A percentile compares a stretch with the other conserved stretches of the same genome.
Evolutionary conservation across 2,888 invertebrate genomes (phyloP).

Genomic region (Melikaiella ostensackeni): DNA sequence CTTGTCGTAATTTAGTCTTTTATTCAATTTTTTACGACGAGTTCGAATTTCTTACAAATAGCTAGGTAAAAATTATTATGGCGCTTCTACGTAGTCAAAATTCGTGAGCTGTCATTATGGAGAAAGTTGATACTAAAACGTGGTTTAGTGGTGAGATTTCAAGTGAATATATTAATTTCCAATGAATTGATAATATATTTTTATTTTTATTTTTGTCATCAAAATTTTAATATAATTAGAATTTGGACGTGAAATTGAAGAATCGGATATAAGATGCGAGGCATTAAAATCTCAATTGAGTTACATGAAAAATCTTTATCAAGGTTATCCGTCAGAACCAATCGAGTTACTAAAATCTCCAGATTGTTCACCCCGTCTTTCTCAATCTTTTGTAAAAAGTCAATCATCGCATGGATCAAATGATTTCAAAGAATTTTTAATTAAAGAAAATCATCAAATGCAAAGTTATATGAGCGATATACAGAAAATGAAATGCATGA

Average conservation of each 20-base stretch:
- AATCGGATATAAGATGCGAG: background rate
- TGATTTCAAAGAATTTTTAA: slow-evolving; percentile 22
- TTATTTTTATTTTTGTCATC: background rate
- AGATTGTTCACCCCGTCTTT: background rate
- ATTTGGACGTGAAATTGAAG: slow-evolving; percentile 3
- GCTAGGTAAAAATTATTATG: background rate
- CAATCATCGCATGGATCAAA: background rate
- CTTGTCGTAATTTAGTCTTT: background rate
- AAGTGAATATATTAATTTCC: background rate
- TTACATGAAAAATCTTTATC: slow-evolving; percentile 31
- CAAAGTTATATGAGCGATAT: background rate
- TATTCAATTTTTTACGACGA: background rate
- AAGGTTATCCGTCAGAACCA: background rate
- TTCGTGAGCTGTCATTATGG: slow-evolving; percentile 19
- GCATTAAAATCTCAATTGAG: slow-evolving; percentile 10
- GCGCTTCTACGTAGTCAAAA: background rate
- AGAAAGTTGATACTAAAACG: slow-evolving; percentile 5
- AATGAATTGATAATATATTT: background rate
- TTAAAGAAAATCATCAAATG: slow-evolving; percentile 13
- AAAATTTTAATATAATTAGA: background rate
- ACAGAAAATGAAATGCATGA: background rate
- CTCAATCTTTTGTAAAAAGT: background rate
- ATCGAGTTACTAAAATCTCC: background rate
- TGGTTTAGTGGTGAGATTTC: slow-evolving; percentile 1
- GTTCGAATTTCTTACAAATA: background rate